Conservation (phyloP, 2,888 invertebrate genomes). For the Acleris sparsana region DNA sequence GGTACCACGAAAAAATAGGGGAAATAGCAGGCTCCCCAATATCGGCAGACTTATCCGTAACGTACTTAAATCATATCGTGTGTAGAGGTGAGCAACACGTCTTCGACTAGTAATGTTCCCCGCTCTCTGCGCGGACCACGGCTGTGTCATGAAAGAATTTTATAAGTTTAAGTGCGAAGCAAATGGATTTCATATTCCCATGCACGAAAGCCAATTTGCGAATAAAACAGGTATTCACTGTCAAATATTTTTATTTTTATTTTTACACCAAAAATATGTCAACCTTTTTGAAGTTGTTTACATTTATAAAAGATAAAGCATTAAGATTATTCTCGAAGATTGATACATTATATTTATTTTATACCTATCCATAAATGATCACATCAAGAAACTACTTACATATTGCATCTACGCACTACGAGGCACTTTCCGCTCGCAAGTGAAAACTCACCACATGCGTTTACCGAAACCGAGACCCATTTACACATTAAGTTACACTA, state of each 20-base stretch:
- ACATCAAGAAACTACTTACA: conserved; percentile 71
- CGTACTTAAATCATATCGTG: no score
- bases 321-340: conserved; percentile 57
- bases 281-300: conserved; percentile 64
- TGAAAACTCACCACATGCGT: conserved; percentile 81
- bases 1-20: no score
- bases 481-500: conserved; percentile 38
- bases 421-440: conserved; percentile 63
- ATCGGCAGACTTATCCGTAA: no score
- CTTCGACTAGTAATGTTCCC: no score
- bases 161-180: no score
- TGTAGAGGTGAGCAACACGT: no score
- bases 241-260: conserved; percentile 52
- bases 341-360: conserved; percentile 66
- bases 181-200: no score
- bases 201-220: no score
- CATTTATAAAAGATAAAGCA: conserved; percentile 67
- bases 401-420: conserved; percentile 67
- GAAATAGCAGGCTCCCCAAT: no score
- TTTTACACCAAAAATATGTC: conserved; percentile 61
- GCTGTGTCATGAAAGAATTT: no score
- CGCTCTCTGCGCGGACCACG: no score
- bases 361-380: conserved; percentile 75
- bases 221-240: conserved; percentile 29
- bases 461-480: conserved; percentile 69